phyloP scores from a whole-genome alignment of 2,888 invertebrate species.

The Apamea anceps region DNA sequence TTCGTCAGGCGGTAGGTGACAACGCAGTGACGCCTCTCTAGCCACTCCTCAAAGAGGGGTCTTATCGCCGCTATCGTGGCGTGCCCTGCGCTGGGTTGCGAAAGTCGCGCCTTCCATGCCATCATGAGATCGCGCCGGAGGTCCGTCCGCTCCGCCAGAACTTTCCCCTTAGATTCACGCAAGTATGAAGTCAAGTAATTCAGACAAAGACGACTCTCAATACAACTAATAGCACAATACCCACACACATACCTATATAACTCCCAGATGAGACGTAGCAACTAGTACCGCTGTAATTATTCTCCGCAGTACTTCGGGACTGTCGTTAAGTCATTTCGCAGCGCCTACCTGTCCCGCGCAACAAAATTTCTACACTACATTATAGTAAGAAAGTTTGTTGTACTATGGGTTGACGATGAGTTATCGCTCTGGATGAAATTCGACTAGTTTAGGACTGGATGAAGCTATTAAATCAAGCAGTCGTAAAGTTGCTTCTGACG shows the following conservation, averaged over 20 bases:
- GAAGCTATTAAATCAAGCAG: background rate
- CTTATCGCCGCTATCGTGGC: too few species aligned
- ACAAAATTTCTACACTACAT: conserved; percentile 67
- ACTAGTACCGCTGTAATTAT: conserved; percentile 61
- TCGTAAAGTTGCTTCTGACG: background rate
- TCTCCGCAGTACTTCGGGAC: conserved; percentile 60
- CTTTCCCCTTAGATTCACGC: background rate
- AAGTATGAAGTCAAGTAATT: background rate
- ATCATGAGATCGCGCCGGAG: too few species aligned
- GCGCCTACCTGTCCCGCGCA: conserved; percentile 65
- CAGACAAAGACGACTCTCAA: background rate
- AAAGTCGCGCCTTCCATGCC: too few species aligned
- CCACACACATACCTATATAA: background rate
- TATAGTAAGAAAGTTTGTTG: conserved; percentile 40
- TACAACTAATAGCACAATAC: conserved; percentile 10
- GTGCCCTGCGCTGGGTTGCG: too few species aligned
- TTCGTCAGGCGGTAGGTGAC: too few species aligned
- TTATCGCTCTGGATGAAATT: conserved; percentile 17
- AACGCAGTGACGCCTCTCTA: too few species aligned
- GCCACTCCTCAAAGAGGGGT: too few species aligned
- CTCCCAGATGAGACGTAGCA: conserved; percentile 11
- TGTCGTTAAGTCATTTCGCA: conserved; percentile 72
- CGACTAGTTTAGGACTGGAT: background rate
- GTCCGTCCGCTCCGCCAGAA: too few species aligned
- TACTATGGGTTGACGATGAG: conserved; percentile 14